A percentile compares a stretch with the other conserved stretches of the same genome.
Conservation (phyloP, 1,140 invertebrate species). For the Sweltsa coloradensis region DNA sequence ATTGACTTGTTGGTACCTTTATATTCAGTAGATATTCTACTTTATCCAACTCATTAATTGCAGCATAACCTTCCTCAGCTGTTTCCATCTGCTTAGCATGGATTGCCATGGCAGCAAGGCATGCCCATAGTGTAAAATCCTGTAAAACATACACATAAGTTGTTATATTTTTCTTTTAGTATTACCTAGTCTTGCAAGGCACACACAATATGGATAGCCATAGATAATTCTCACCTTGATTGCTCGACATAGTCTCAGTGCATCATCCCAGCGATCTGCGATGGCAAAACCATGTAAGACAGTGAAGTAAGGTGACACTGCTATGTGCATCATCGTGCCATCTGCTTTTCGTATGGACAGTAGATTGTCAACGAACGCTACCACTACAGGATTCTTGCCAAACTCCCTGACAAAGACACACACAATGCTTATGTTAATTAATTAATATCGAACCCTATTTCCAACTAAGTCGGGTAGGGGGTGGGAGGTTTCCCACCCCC, state of each 20-base stretch:
- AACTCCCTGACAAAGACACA: constrained; percentile 47
- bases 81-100: constrained; percentile 64
- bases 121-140: constrained; percentile 80
- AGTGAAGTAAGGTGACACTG: constrained; percentile 51
- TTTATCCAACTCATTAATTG: constrained; percentile 82
- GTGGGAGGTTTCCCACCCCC: too few species aligned
- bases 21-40: constrained; percentile 80
- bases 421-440: too few species aligned
- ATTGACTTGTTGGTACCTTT: too few species aligned
- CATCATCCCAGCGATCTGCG: constrained; percentile 58
- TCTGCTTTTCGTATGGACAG: constrained; percentile 59
- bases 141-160: constrained; percentile 37
- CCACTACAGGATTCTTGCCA: constrained; percentile 63
- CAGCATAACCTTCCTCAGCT: constrained; percentile 88
- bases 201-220: too few species aligned
- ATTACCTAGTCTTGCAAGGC: constrained; percentile 20
- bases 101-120: constrained; percentile 74
- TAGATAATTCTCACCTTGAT: constrained; percentile 66
- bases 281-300: constrained; percentile 50
- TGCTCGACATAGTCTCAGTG: constrained; percentile 60
- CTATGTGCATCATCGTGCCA: constrained; percentile 47
- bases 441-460: too few species aligned
- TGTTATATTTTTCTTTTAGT: constrained; percentile 22
- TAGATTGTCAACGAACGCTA: constrained; percentile 66
- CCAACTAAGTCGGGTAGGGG: too few species aligned